Base-by-base conservation (phyloP, 2,888 invertebrate species). In the Scaptomyza caliginosa region DNA sequence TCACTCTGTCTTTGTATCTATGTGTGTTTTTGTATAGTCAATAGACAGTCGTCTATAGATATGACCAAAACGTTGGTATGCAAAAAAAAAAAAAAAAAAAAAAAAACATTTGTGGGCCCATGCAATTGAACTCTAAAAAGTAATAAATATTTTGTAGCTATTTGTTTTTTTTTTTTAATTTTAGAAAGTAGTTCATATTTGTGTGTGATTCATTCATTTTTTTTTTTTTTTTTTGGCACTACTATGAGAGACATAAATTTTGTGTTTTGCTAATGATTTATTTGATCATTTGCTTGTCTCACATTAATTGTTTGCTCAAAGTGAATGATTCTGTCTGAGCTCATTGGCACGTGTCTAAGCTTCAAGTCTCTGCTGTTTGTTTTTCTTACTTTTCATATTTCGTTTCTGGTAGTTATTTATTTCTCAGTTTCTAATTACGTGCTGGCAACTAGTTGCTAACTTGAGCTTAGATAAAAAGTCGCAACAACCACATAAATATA, bases 401-500 rank as follows among this genome's bases (percentile, higher is more conserved):
- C n/a, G 26, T 19, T 42, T 42, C 17, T 28, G 38, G 19, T 39
- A 36, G 28, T 68, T 68, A 73, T 73, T 68, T n/a, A n/a, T n/a
- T n/a, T n/a, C n/a, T n/a, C n/a, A n/a, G 55, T 49, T 68, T 73
- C 64, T 71, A 73, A 71, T 68, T 71, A 73, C 74, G 71, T 72
- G 71, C 68, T 54, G 55, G 45, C 46, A 54, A 45, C 26, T 54
- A 43, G 66, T 43, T 52, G 73, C 50, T 21, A 63, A 57, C 67
- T 63, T 72, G 63, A 49, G 66, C 48, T 17, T 40, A 23, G 59
- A 73, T 55, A 62, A 49, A 58, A 67, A 39, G 24, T 39, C 30
- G 16, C 24, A 52, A 48, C 73, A 64, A 56, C 46, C 67, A 58
- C 67, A 43, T 55, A 34, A 40, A 26, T 43, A 19, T 17, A 13